These are phyloP conservation scores for Leucophenga montana DNA, from an alignment of 2,888 invertebrate genomes.

Conservation along the genomic window DNA sequence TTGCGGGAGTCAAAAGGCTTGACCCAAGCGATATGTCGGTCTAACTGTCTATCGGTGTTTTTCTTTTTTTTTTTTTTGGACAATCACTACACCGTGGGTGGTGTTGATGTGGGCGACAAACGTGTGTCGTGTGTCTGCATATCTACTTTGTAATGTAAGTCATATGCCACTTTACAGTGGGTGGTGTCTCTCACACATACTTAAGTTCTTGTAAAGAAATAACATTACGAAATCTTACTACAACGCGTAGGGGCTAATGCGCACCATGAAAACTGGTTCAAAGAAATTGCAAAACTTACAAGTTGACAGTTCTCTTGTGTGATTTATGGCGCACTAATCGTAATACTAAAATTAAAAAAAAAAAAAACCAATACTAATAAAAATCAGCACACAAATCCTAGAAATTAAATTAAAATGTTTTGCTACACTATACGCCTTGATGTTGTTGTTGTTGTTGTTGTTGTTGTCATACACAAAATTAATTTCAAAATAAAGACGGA, in stretches of 20 bases:
- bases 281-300: slow-evolving; percentile 47
- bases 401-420: slow-evolving; percentile 60
- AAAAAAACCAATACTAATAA: too few relatives aligned
- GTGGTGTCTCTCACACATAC: slow-evolving; percentile 13
- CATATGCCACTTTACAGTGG: background rate
- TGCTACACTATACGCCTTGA: slow-evolving; percentile 12
- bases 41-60: too few relatives aligned
- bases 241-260: slow-evolving; percentile 6
- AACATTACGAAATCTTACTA: slow-evolving; percentile 2
- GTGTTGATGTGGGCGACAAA: background rate
- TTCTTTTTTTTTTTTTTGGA: background rate
- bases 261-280: slow-evolving; percentile 47
- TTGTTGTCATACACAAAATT: slow-evolving; percentile 5
- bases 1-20: slow-evolving; percentile 22
- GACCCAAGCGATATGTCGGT: slow-evolving; percentile 7
- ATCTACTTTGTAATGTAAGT: too few relatives aligned
- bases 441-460: background rate
- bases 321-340: slow-evolving; percentile 24
- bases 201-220: background rate
- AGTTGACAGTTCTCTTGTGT: slow-evolving; percentile 20
- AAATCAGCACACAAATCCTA: too few relatives aligned
- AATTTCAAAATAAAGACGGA: background rate
- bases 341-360: slow-evolving; percentile 32
- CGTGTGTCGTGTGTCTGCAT: background rate
- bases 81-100: background rate